Percentiles rank a stretch among this genome's conserved stretches.
These are phyloP conservation scores for Anoplophora glabripennis DNA, from an alignment of 1,140 invertebrate genomes.

Conservation along the genomic window DNA sequence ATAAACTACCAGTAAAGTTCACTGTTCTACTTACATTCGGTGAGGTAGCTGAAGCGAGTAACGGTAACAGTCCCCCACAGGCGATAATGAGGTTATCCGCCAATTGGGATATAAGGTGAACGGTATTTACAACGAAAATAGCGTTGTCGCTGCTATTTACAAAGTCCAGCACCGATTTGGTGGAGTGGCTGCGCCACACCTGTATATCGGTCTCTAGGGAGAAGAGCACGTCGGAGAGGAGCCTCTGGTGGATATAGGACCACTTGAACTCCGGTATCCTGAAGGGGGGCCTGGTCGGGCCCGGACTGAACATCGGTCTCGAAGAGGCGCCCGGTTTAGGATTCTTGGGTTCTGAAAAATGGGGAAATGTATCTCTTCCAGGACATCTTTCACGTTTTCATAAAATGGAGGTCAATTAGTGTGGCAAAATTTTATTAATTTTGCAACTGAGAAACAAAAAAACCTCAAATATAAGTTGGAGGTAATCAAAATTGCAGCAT, in stretches of 20 bases:
- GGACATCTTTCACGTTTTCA: no score
- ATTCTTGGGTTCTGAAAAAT: constrained; percentile 21
- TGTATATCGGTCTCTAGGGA: constrained; percentile 97
- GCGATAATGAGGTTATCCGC: constrained; percentile 99
- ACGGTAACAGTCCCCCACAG: constrained; percentile 93
- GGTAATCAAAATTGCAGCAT: no score
- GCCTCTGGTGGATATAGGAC: constrained; percentile 96
- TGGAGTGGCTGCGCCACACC: constrained; percentile 84
- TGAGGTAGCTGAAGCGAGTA: constrained; percentile 96
- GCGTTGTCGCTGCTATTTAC: constrained; percentile 97
- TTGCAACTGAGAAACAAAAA: no score
- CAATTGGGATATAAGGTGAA: constrained; percentile 97
- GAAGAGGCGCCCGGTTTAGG: constrained; percentile 20
- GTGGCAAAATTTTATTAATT: no score
- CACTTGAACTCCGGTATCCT: constrained; percentile 99
- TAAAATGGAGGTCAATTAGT: no score
- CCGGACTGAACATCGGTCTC: constrained; percentile 90
- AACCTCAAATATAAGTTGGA: no score
- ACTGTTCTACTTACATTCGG: constrained; percentile 79
- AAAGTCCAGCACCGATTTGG: constrained; percentile 95
- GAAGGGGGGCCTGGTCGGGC: constrained; percentile 93
- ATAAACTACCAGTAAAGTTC: not conserved
- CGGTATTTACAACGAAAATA: constrained; percentile 98
- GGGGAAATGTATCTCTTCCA: no score
- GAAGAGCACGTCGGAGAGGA: constrained; percentile 95